Conservation (phyloP, 2,888 invertebrate genomes). For the Acronicta psi region DNA sequence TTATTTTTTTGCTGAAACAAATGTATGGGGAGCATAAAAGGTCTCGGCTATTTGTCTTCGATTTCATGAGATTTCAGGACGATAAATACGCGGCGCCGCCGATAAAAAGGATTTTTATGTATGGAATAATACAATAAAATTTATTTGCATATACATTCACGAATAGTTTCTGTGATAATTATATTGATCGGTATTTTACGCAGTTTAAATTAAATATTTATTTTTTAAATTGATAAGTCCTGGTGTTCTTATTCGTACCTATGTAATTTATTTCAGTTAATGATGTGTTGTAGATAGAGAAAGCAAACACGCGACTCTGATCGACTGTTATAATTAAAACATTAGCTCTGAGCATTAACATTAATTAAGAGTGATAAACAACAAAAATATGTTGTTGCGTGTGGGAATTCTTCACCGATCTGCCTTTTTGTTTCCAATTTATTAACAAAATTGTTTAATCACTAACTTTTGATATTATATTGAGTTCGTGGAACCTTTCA, state of each 20-base stretch:
- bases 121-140: too few species aligned
- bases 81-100: conserved; percentile 5
- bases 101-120: conserved; percentile 26
- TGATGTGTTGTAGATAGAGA: conserved; percentile 32
- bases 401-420: conserved; percentile 43
- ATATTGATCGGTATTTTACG: too few species aligned
- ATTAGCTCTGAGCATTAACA: conserved; percentile 59
- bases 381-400: conserved; percentile 48
- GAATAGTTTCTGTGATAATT: too few species aligned
- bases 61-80: conserved; percentile 36
- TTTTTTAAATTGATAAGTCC: too few species aligned
- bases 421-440: conserved; percentile 37
- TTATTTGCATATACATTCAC: too few species aligned
- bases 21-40: conserved; percentile 16
- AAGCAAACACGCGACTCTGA: conserved; percentile 63
- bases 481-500: conserved; percentile 25
- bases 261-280: neutral
- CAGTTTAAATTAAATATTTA: too few species aligned
- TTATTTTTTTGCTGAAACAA: conserved; percentile 29
- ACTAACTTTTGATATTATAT: conserved; percentile 27
- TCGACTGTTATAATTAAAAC: conserved; percentile 60
- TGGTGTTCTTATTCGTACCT: neutral
- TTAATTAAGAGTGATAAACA: conserved; percentile 63
- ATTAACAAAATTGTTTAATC: conserved; percentile 21
- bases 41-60: conserved; percentile 37